phyloP scores from a whole-genome alignment of 2,113 vertebrate genomes.

The Oreochromis tanganicae region DNA sequence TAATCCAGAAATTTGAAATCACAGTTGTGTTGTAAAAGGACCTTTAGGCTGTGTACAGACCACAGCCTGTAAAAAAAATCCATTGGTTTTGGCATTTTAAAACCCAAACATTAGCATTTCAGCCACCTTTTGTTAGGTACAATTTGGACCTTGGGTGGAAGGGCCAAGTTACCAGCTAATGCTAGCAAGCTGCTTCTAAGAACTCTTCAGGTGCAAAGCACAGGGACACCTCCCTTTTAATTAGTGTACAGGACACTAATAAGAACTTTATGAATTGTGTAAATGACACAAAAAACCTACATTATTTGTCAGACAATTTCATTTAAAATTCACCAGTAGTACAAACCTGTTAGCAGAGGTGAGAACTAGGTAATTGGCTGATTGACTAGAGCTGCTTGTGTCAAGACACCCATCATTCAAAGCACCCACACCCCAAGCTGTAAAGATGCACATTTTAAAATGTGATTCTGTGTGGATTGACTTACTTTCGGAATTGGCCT shows the following conservation, averaged over 20 bases:
- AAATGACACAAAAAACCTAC: fast-evolving
- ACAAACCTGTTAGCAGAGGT: neutral
- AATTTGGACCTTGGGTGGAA: neutral
- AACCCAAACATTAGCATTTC: neutral
- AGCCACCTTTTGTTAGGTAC: neutral
- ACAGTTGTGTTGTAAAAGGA: neutral
- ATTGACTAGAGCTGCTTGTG: neutral
- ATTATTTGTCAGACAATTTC: neutral
- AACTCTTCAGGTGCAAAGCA: neutral
- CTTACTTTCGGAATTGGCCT: neutral
- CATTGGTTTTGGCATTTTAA: neutral
- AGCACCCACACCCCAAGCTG: neutral
- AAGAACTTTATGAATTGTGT: neutral
- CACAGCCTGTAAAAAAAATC: neutral
- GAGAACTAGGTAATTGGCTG: neutral
- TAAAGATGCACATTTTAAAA: neutral
- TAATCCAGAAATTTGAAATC: neutral
- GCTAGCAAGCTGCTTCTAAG: neutral
- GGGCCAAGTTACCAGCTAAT: neutral
- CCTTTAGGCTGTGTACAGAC: neutral
- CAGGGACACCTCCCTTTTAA: neutral
- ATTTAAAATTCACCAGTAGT: too few relatives aligned
- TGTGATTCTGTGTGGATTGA: neutral
- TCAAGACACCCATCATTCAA: neutral
- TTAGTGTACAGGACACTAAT: neutral